Base-by-base conservation (phyloP, 2,888 invertebrate species). In the Leucania comma region DNA sequence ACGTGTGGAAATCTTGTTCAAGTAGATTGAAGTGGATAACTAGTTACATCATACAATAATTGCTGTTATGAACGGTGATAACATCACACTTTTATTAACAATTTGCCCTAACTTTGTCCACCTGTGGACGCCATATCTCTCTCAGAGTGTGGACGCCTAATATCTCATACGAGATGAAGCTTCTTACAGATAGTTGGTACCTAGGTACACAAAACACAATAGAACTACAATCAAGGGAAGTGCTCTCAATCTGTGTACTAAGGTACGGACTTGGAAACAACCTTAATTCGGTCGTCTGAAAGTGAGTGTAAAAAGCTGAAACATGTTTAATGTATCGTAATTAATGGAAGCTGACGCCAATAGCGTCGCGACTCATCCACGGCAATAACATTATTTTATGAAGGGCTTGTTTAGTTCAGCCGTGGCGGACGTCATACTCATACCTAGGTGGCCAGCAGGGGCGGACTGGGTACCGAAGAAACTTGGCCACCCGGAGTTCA, bases 251-350 rank as follows among this genome's bases (percentile, higher is more conserved):
- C 75, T 70, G 74, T 76, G 63, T 78, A 85, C 82, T 78, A 83
- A 85, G 84, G 77, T 75, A 72, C 65, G 80, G 74, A 74, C 70
- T 82, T 86, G 76, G 73, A 85, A 84, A 87, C 78, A 80, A 76
- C 84, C 83, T 87, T 78, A 73, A 81, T 72, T 82, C 75, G 69
- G 62, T 78, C 67, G 67, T 81, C 70, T 64, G 61, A 54, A 59
- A 59, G 64, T 64, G 42, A 62, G 67, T 76, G 73, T 79, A 79
- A 80, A 87, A 83, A 85, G 83, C 84, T 89, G 85, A 82, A 86
- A 82, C 85, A 89, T 91, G 92, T 87, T 93, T 92, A 94, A 94
- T 94, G 92, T 90, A 82, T 87, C 87, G 93, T 91, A 87, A 93
- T 93, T 94, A 94, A 94, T 91, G 86, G 85, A 87, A 72, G 77